Base-by-base conservation (phyloP, 1,140 invertebrate genomes). In the Antheraea pernyi region DNA sequence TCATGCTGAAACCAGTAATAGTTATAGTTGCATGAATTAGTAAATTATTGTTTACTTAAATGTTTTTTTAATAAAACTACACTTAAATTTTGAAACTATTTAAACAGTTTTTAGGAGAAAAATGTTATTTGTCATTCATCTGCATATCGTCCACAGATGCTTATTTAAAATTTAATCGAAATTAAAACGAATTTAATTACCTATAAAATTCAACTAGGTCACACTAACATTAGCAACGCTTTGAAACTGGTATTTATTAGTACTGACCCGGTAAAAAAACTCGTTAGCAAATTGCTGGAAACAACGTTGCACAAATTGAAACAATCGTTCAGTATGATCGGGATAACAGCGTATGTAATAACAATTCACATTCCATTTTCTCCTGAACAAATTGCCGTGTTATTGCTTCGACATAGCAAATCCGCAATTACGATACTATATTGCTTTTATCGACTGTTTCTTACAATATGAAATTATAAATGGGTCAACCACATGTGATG, bases 291-390 rank as follows among this genome's bases (percentile, higher is more conserved):
- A 63, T 63, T 37, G 61, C n/a, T 63, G 30, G 19, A 63, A 63
- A 63, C 22, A 61, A 19, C 59, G 11, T 18, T 46, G 62, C 67
- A 64, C 66, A 68, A 69, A 68, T 68, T 65, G 62, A 73, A 73
- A 67, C 70, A 71, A 69, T 71, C 62, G 59, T 61, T 59, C 59
- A 48, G 65, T 65, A 58, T 22, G 65, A 61, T 67, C 67, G 53
- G 68, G 39, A 71, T 39, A 73, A 70, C 69, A 61, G 67, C 64
- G 72, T 73, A 75, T 74, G 75, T 70, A 76, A 76, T 77, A 79
- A 77, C 76, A 79, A 78, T 80, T 77, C 78, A 70, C 75, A 78
- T 79, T 75, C 72, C 77, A 79, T 77, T 76, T 79, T 67, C 72
- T 65, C 67, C 69, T 60, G 67, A 78, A 76, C 76, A 76, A 77